A percentile compares a stretch with the other conserved stretches of the same genome.
Conservation (phyloP, 2,888 invertebrate species). For the Sphinx pinastri region DNA sequence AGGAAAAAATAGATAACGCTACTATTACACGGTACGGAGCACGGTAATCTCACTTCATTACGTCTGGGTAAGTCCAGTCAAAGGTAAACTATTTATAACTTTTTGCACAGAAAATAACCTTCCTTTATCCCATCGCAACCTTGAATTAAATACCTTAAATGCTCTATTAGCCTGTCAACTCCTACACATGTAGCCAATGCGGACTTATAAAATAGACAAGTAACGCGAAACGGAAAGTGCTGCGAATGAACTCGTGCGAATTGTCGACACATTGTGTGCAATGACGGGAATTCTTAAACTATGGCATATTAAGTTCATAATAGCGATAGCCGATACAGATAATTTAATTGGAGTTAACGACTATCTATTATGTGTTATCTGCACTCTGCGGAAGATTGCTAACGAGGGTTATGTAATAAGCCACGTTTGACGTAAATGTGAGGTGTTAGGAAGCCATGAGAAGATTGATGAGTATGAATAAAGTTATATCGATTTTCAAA, state of each 20-base stretch:
- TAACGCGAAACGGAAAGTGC: constrained; percentile 69
- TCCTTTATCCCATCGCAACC: not conserved
- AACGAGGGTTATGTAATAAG: constrained; percentile 2
- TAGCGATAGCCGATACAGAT: constrained; percentile 40
- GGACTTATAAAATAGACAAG: constrained; percentile 37
- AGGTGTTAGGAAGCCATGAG: not conserved
- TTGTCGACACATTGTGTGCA: constrained; percentile 60
- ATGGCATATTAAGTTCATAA: constrained; percentile 40
- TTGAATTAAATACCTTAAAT: not conserved
- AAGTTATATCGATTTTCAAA: too few relatives aligned
- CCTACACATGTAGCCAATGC: constrained; percentile 7
- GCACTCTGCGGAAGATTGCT: constrained; percentile 7
- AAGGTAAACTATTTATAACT: too few relatives aligned
- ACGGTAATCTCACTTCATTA: too few relatives aligned
- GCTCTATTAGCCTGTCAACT: not conserved
- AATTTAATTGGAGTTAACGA: constrained; percentile 13
- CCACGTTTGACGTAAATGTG: not conserved
- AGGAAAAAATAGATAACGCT: too few relatives aligned
- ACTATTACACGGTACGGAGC: too few relatives aligned
- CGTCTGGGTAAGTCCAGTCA: too few relatives aligned
- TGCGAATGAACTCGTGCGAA: constrained; percentile 73
- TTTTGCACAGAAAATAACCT: too few relatives aligned
- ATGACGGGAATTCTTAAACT: constrained; percentile 14
- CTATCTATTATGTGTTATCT: constrained; percentile 13
- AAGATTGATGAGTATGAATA: not conserved